Conservation (phyloP, 1,140 invertebrate species). For the Neoseiulus cucumeris region DNA sequence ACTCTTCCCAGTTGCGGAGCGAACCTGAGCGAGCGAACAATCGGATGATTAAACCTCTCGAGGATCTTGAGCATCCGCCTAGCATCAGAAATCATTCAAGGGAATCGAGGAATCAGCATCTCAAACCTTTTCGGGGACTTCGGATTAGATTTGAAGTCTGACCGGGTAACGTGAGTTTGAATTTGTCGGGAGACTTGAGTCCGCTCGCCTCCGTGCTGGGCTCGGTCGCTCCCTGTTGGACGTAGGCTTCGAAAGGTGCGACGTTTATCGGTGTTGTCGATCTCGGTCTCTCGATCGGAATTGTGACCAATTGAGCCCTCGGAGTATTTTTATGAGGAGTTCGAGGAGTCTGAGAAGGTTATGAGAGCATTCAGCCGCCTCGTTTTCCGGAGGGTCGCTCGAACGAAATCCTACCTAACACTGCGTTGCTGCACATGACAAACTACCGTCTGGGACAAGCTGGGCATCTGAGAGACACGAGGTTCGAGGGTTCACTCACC, state of each 20-base stretch:
- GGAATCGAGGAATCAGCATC: not conserved
- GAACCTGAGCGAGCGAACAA: not conserved
- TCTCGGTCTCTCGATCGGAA: conserved; percentile 58
- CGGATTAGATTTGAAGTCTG: not conserved
- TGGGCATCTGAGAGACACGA: too few species aligned
- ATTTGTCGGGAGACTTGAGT: not conserved
- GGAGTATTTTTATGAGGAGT: conserved; percentile 21
- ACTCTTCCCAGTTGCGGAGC: not conserved
- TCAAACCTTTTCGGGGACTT: not conserved
- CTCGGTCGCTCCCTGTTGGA: conserved; percentile 15
- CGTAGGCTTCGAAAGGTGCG: conserved; percentile 50
- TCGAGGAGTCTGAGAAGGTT: not conserved
- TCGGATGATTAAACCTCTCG: not conserved
- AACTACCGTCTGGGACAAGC: too few species aligned
- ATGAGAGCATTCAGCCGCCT: too few species aligned
- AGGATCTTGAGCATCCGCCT: too few species aligned
- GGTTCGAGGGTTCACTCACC: too few species aligned
- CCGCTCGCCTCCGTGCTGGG: not conserved
- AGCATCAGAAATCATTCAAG: not conserved
- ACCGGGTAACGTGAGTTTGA: conserved; percentile 4
- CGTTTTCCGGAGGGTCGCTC: too few species aligned
- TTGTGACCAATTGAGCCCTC: conserved; percentile 51
- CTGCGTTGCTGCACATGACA: too few species aligned
- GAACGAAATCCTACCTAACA: too few species aligned
- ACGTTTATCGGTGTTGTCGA: conserved; percentile 61